Base-by-base conservation (phyloP, 2,113 vertebrate species). In the Orientallactaga bullata region DNA sequence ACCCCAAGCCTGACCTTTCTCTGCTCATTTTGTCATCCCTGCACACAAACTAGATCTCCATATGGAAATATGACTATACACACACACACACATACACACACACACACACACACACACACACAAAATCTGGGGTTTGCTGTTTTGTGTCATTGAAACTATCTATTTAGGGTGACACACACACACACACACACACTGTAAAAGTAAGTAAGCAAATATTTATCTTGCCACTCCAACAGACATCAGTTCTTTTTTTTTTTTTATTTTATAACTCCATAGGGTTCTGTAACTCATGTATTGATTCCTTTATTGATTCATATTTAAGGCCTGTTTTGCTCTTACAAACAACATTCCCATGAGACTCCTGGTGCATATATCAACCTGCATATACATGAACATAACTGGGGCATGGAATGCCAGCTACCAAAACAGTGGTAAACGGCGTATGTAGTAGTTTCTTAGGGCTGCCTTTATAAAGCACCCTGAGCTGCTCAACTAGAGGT, bases 221-320 rank as follows among this genome's bases (percentile, higher is more conserved):
- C 8, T 91, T 85, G 78, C 30, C 11, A 37, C 63, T 30, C 73
- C 8, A 81, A 30, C 30, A 63, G 12, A 83, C 24, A 60, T 26
- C 2, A 51, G 28, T n/a, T 84, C 7, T 78, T 88, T 51, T 89
- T 91, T 85, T 55, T 18, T 63, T 26, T 72, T 55, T 7, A 73
- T 93, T 83, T 94, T 55, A 77, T 68, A 77, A 72, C 72, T 47
- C 77, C 63, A 13, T 20, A 80, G 39, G 42, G 30, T 65, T n/a
- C 2, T 87, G 13, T 86, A 85, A 69, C 79, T 82, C 28, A 69
- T 74, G 13, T 60, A 93, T 61, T 78, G 79, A 93, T 79, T 89
- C 5, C 17, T 69, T 74, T 47, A 90, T 85, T 73, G 68, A 93
- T 79, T 78, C 89, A 83, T 21, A 78, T 78, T 91, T 83, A 95